Percentiles rank a stretch among this genome's conserved stretches.
phyloP scores from a whole-genome alignment of 2,888 invertebrate genomes.

The Pseudococcus jackbeardsleyi region DNA sequence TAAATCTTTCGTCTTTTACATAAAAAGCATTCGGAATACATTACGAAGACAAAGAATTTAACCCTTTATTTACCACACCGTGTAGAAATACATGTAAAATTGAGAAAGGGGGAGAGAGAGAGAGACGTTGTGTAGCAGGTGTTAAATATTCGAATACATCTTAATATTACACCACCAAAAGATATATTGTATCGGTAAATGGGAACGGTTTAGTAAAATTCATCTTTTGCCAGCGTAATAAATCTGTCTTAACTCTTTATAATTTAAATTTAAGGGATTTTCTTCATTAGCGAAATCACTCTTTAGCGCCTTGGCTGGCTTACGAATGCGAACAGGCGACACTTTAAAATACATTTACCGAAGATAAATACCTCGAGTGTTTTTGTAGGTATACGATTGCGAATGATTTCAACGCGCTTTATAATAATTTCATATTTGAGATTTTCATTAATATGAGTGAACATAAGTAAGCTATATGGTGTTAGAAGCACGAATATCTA shows the following conservation, averaged over 20 bases:
- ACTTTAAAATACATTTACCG: slow-evolving; percentile 36
- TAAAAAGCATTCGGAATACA: neutral
- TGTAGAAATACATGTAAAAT: neutral
- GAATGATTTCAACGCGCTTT: neutral
- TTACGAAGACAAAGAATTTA: slow-evolving; percentile 34
- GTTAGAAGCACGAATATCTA: no score
- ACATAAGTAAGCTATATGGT: neutral
- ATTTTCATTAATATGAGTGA: slow-evolving; percentile 35
- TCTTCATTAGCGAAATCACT: slow-evolving; percentile 61
- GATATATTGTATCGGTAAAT: slow-evolving; percentile 40
- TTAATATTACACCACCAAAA: slow-evolving; percentile 41
- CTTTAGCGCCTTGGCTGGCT: neutral
- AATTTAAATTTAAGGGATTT: slow-evolving; percentile 63
- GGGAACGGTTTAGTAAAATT: slow-evolving; percentile 10
- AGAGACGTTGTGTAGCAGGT: slow-evolving; percentile 56
- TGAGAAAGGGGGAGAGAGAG: neutral
- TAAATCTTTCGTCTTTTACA: neutral
- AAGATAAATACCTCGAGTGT: neutral
- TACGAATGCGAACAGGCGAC: neutral
- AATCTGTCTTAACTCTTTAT: slow-evolving; percentile 62
- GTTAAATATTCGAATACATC: slow-evolving; percentile 60
- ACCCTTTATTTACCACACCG: slow-evolving; percentile 34
- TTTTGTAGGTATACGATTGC: neutral
- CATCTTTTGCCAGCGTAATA: slow-evolving; percentile 46
- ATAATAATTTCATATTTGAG: slow-evolving; percentile 31